Evolutionary conservation across 2,113 vertebrate genomes (phyloP).

Genomic region (Ceuthmochares aereus): DNA sequence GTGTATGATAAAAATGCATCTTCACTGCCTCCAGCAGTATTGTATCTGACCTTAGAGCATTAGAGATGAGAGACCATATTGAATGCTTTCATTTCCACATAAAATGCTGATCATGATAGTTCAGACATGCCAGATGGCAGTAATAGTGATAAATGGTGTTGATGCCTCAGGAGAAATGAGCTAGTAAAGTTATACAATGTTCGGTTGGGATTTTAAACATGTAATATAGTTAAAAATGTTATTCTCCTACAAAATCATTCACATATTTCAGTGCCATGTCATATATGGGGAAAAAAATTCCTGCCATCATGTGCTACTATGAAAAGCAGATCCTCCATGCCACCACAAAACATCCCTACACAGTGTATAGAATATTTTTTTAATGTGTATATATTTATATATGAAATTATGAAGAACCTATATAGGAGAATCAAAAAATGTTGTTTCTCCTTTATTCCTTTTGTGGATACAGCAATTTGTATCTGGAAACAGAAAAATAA

Average conservation of each 20-base stretch:
- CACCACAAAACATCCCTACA: neutral
- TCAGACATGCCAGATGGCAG: slow-evolving; percentile 77
- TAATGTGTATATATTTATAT: neutral
- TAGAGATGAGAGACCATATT: slow-evolving; percentile 67
- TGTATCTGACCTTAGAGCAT: slow-evolving; percentile 74
- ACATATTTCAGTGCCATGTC: slow-evolving; percentile 50
- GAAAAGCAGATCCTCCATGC: neutral
- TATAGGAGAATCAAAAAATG: neutral
- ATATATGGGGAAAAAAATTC: neutral
- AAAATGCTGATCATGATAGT: slow-evolving; percentile 78
- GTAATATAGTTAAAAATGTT: slow-evolving; percentile 71
- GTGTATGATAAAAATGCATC: slow-evolving; percentile 74
- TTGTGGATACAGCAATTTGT: neutral
- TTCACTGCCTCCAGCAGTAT: slow-evolving; percentile 56
- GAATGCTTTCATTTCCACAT: slow-evolving; percentile 77
- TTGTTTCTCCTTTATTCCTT: neutral
- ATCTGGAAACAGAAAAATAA: neutral
- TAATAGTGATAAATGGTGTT: slow-evolving; percentile 77
- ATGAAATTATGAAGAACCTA: neutral
- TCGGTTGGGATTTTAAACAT: slow-evolving; percentile 76
- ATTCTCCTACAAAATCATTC: slow-evolving; percentile 57
- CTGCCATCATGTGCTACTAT: neutral
- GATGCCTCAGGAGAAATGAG: slow-evolving; percentile 75
- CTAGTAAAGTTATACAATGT: slow-evolving; percentile 78
- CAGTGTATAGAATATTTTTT: neutral